Evolutionary conservation across 2,888 invertebrate genomes (phyloP), one percentile per base, ranked within the genome.

Genomic region (Allacma fusca): DNA sequence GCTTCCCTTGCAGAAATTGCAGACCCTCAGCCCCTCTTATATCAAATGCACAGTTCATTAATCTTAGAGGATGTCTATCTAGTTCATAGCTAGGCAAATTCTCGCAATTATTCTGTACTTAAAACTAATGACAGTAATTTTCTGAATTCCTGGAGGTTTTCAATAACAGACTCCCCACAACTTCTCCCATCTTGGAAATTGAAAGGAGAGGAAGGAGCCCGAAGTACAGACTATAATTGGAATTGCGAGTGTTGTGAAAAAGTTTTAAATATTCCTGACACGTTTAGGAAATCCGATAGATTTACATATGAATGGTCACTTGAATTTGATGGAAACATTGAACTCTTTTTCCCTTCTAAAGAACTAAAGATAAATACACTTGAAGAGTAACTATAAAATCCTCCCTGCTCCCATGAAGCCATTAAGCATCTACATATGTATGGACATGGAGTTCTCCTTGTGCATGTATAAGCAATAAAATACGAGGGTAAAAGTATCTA

Each of bases 301-400:
- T 67, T 67, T 67, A 28, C 67, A 67, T 67, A 67, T 34, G 67
- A 67, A 67, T 67, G 34, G 34, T 29, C 21, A 67, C 29, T 67
- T 21, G 67, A 5, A 21, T 16, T 67, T 28, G 21, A 67, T n/a
- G 67, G 67, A 67, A 67, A 67, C 34, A 13, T 67, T 67, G 19
- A 62, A 62, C 7, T 62, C 24, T 16, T 26, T 24, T 26, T 64
- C 21, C 24, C 21, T 59, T 13, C 4, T 34, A 34, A 7, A 34
- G 34, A 34, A 34, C 34, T 7, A 7, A 34, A 9, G 34, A 34
- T 34, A 9, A 9, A 9, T 34, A 4, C 9, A 34, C 34, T 34
- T 7, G 34, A 34, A 34, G 34, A 34, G 5, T 7, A 34, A 34
- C 34, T 34, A 34, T 34, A 34, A 34, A 34, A 34, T 34, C 34